A percentile compares a stretch with the other conserved stretches of the same genome.
These are phyloP conservation scores for Hololepta plana DNA, from an alignment of 2,888 invertebrate species.

Conservation along the genomic window DNA sequence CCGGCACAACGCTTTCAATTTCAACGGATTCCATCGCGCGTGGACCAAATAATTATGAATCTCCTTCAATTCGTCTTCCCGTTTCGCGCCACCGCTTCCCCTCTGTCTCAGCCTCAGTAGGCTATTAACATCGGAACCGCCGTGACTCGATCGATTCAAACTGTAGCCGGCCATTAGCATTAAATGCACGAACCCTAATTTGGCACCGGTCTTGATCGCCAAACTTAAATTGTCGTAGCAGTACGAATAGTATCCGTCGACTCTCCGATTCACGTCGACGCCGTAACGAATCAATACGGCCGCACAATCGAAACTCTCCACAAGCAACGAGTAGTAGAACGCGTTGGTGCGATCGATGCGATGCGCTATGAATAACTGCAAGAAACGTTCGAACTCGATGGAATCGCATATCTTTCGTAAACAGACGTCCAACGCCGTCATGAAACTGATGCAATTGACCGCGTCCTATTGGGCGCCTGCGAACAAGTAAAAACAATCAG, in stretches of 20 bases:
- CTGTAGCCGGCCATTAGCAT: slow-evolving; percentile 29
- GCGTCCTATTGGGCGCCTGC: slow-evolving; percentile 22
- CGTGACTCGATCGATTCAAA: no score
- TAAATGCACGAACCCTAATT: slow-evolving; percentile 22
- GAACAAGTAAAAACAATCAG: slow-evolving; percentile 4
- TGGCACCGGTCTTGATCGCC: slow-evolving; percentile 29
- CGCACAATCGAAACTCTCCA: slow-evolving; percentile 31
- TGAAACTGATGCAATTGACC: slow-evolving; percentile 22
- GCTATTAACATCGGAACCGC: slow-evolving; percentile 41
- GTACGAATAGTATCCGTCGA: slow-evolving; percentile 29
- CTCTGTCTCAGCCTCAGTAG: no score
- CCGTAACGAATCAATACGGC: slow-evolving; percentile 39
- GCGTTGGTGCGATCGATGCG: slow-evolving; percentile 25
- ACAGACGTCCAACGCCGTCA: slow-evolving; percentile 39
- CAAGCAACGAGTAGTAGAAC: slow-evolving; percentile 27
- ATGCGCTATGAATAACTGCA: slow-evolving; percentile 24
- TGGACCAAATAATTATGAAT: slow-evolving; percentile 20
- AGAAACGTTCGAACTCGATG: slow-evolving; percentile 32
- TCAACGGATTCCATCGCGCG: slow-evolving; percentile 28
- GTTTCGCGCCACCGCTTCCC: no score
- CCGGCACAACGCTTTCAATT: slow-evolving; percentile 36
- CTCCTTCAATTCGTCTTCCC: slow-evolving; percentile 5
- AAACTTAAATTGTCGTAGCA: slow-evolving; percentile 37
- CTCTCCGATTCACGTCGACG: slow-evolving; percentile 40
- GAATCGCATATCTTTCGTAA: slow-evolving; percentile 35